Conservation (phyloP, 2,113 vertebrate species). For the Edolisoma coerulescens region DNA sequence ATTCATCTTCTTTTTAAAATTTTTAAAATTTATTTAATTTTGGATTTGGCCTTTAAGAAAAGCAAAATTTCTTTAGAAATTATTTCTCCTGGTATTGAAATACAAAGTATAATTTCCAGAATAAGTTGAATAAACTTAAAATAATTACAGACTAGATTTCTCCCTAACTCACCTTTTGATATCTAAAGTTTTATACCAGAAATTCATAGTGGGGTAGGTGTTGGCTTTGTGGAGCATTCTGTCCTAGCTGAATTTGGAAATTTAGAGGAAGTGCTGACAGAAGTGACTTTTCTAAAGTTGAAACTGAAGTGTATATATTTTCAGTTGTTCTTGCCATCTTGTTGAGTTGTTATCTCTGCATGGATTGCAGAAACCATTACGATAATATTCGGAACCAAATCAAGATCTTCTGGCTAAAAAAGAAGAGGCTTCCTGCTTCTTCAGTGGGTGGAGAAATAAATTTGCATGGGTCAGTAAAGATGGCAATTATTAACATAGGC, state of each 20-base stretch:
- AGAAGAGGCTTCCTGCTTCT: neutral
- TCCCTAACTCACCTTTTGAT: neutral
- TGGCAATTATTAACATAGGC: neutral
- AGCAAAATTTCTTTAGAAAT: neutral
- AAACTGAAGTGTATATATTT: neutral
- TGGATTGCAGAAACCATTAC: neutral
- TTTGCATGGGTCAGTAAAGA: neutral
- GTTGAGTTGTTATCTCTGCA: neutral
- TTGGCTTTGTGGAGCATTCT: neutral
- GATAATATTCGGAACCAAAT: neutral
- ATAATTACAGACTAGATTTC: neutral
- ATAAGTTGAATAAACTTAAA: neutral
- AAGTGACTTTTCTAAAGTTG: neutral
- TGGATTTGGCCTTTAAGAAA: neutral
- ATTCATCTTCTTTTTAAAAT: neutral
- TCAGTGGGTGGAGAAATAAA: neutral
- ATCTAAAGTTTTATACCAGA: neutral
- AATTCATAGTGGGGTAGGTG: neutral
- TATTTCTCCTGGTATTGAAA: neutral
- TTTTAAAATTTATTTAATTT: neutral
- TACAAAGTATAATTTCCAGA: neutral
- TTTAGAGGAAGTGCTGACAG: neutral
- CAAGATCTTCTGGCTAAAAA: neutral
- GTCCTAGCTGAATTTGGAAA: neutral
- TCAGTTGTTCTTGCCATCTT: neutral